Percentiles rank a stretch among this genome's conserved stretches.
Evolutionary conservation across 2,888 invertebrate genomes (phyloP).

Genomic region (Caenorhabditis sp.): DNA sequence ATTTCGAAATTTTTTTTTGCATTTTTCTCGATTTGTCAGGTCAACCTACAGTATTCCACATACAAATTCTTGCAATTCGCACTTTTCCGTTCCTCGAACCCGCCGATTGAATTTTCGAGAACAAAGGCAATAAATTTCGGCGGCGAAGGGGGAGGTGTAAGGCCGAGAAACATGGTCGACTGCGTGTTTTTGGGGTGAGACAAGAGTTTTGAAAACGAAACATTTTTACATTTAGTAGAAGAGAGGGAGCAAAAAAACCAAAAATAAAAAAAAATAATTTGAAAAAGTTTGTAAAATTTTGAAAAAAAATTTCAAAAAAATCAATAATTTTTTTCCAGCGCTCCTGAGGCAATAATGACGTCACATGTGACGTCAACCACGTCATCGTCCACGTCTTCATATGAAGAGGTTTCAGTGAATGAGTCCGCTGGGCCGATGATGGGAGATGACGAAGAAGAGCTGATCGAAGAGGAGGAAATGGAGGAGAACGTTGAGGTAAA

Average conservation of each 20-base stretch:
- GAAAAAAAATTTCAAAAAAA: background rate
- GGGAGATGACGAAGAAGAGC: conserved; percentile 32
- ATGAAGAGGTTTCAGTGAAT: conserved; percentile 34
- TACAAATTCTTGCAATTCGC: no score
- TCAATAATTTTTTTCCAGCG: background rate
- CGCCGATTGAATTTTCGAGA: conserved; percentile 8
- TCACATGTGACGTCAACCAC: conserved; percentile 5
- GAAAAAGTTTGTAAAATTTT: background rate
- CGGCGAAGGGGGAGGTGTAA: no score
- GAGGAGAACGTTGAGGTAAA: conserved; percentile 27
- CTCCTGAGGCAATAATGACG: conserved; percentile 25
- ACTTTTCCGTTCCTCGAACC: no score
- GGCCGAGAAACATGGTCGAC: no score
- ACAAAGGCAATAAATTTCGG: conserved; percentile 6
- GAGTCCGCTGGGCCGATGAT: conserved; percentile 33
- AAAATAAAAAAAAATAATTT: no score
- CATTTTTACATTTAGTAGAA: no score
- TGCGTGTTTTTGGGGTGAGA: no score
- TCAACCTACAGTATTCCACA: no score
- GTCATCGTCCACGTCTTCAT: conserved; percentile 15
- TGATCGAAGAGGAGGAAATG: conserved; percentile 29
- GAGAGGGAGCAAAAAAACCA: no score
- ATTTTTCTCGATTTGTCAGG: no score
- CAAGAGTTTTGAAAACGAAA: no score
- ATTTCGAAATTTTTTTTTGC: no score